Conservation (phyloP, 2,888 invertebrate genomes). For the Hypsopygia costalis region DNA sequence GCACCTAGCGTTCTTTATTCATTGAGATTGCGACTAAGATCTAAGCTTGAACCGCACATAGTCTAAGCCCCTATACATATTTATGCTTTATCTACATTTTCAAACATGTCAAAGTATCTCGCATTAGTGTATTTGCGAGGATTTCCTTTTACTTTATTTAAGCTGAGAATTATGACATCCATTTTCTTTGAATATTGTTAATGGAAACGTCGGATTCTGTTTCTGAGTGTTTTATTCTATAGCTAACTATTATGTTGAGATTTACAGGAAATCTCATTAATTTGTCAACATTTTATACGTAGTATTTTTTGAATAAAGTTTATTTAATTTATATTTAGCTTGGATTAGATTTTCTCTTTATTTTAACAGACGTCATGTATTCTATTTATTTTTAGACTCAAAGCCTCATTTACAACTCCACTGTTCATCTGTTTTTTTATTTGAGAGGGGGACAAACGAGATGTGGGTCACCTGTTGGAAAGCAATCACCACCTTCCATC, state of each 20-base stretch:
- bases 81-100: conserved; percentile 71
- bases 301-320: too few species aligned
- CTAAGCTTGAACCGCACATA: conserved; percentile 65
- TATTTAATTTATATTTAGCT: neutral
- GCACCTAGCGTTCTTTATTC: conserved; percentile 43
- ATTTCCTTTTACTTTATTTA: conserved; percentile 53
- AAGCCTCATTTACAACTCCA: too few species aligned
- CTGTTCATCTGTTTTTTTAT: too few species aligned
- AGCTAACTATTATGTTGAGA: too few species aligned
- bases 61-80: conserved; percentile 67
- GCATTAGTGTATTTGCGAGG: conserved; percentile 62
- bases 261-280: too few species aligned
- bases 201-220: too few species aligned
- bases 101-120: conserved; percentile 50
- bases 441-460: too few species aligned
- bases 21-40: conserved; percentile 53
- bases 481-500: too few species aligned
- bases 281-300: too few species aligned
- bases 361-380: neutral
- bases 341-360: neutral
- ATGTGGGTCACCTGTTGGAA: too few species aligned
- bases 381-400: too few species aligned
- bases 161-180: conserved; percentile 35
- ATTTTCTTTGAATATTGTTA: conserved; percentile 12
- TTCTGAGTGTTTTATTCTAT: too few species aligned